Percentiles rank a stretch among this genome's conserved stretches.
phyloP scores from a whole-genome alignment of 2,113 vertebrate genomes.

The Dolichallabes microphthalmus region DNA sequence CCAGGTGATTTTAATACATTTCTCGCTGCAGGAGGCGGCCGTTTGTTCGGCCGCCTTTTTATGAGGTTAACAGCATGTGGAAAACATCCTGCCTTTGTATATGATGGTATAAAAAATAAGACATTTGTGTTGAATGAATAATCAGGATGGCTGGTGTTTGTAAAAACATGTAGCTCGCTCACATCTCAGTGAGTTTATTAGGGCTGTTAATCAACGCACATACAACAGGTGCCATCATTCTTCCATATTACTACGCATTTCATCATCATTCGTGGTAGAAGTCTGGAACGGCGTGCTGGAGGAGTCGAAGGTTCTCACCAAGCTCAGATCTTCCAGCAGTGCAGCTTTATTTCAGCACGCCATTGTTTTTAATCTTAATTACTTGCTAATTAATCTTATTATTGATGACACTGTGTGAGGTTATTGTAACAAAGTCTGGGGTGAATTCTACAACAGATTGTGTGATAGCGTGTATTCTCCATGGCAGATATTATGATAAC shows the following conservation, averaged over 20 bases:
- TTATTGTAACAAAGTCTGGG: background rate
- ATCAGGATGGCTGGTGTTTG: background rate
- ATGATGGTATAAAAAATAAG: background rate
- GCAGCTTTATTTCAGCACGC: background rate
- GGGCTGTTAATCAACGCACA: background rate
- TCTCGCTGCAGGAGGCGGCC: background rate
- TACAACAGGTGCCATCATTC: background rate
- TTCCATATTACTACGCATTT: background rate
- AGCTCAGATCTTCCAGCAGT: background rate
- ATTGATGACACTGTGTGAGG: background rate
- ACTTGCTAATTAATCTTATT: background rate
- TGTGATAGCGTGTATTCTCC: background rate
- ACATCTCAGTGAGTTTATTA: background rate
- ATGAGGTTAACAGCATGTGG: conserved; percentile 3
- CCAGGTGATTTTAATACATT: background rate
- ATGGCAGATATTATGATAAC: background rate
- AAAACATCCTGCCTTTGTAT: background rate
- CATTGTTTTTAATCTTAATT: background rate
- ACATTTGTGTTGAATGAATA: background rate
- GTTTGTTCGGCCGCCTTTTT: background rate
- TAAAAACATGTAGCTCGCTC: background rate
- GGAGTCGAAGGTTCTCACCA: background rate
- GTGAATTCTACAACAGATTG: background rate
- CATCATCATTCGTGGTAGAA: background rate
- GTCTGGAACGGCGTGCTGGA: background rate